phyloP scores from a whole-genome alignment of 2,797 vertebrate genomes.

The Meda fulgida region DNA sequence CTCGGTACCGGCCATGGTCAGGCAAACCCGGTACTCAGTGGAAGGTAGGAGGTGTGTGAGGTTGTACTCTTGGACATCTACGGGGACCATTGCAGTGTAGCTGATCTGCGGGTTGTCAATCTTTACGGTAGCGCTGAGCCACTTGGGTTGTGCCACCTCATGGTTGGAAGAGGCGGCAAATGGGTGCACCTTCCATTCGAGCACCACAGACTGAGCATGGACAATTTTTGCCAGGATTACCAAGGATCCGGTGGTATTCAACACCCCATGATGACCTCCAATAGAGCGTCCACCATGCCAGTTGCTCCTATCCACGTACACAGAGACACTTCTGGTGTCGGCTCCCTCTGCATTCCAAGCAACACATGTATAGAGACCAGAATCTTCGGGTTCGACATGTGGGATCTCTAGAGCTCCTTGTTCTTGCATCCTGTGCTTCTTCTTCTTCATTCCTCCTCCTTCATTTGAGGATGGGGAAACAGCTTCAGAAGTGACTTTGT shows the following conservation, averaged over 20 bases:
- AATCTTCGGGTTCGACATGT: constrained; percentile 72
- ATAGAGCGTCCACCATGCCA: constrained; percentile 28
- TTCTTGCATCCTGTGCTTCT: constrained; percentile 74
- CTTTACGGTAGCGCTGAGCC: constrained; percentile 81
- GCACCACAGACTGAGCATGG: constrained; percentile 81
- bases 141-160: constrained; percentile 69
- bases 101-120: constrained; percentile 85
- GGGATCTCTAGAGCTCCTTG: constrained; percentile 79
- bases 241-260: constrained; percentile 70
- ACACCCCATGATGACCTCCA: constrained; percentile 49
- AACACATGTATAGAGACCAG: constrained; percentile 83
- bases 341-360: constrained; percentile 82
- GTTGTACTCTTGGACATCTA: constrained; percentile 84
- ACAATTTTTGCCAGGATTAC: constrained; percentile 79
- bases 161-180: constrained; percentile 57
- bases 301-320: constrained; percentile 68
- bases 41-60: constrained; percentile 84
- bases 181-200: constrained; percentile 81
- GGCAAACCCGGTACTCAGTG: constrained; percentile 82
- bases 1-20: constrained; percentile 74
- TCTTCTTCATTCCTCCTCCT: constrained; percentile 62
- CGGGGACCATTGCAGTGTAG: constrained; percentile 83
- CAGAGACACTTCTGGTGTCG: constrained; percentile 76
- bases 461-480: constrained; percentile 66
- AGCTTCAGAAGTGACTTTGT: constrained; percentile 78